Base-by-base conservation (phyloP, 2,888 invertebrate species). In the Syritta pipiens region DNA sequence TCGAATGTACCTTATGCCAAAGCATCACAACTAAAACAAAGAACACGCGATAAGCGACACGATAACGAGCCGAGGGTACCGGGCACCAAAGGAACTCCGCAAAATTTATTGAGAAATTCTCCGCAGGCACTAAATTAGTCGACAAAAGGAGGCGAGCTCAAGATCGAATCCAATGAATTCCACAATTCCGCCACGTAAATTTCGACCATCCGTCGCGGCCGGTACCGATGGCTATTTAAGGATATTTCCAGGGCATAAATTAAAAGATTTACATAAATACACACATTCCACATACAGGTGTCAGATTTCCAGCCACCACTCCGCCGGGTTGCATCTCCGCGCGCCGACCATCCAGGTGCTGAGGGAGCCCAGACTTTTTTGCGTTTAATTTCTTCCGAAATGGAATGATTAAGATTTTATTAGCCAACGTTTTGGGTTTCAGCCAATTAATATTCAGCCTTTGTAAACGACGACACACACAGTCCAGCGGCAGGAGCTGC, bases 361-460 rank as follows among this genome's bases (percentile, higher is more conserved):
- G 48, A 48, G 22, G 22, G 53, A 7, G 22, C 12, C 26, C 12
- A 42, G 12, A 19, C 14, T 42, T 69, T 72, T 81, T 68, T 53
- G 72, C 79, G 40, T 74, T 81, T 75, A 81, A 81, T 81, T 81
- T 81, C 81, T 51, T 63, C 69, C 81, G 81, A 81, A 81, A 81
- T 75, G 74, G 68, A 81, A 81, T 81, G 81, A 75, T 81, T 81
- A 81, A 81, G 81, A 81, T 81, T 81, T 81, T 81, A 81, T 81
- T 81, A 81, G 75, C 81, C 74, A 75, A 67, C 81, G 81, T 75
- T 81, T 81, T 81, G 68, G 63, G 81, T 81, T 81, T 81, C 81
- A 75, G 75, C 81, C 81, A 81, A 81, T 81, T 81, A 81, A 81
- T 81, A 81, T 81, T 81, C 81, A 75, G 32, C 49, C 79, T 79